Percentiles rank a stretch among this genome's conserved stretches.
Conservation (phyloP, 2,113 vertebrate genomes). For the Ploceus nigricollis region DNA sequence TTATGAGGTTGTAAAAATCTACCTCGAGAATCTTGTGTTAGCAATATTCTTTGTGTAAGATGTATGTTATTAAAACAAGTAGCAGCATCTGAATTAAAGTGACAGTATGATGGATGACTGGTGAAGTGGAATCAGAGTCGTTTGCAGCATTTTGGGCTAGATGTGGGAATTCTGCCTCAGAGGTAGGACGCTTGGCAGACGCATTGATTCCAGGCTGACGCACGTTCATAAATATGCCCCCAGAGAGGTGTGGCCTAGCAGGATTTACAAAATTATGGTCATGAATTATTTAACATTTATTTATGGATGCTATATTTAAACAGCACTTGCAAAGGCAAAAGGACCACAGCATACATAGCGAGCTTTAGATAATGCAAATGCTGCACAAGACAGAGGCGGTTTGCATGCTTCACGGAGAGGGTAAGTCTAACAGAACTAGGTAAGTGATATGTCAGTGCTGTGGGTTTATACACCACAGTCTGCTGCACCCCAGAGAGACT, state of each 20-base stretch:
- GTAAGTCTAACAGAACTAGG: slow-evolving; percentile 49
- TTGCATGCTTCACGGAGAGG: slow-evolving; percentile 40
- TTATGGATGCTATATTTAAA: slow-evolving; percentile 84
- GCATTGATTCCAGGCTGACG: slow-evolving; percentile 82
- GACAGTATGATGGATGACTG: slow-evolving; percentile 92
- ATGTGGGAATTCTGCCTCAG: slow-evolving; percentile 82
- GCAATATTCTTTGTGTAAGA: slow-evolving; percentile 89
- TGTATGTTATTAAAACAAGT: slow-evolving; percentile 93
- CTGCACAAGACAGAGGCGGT: slow-evolving; percentile 34
- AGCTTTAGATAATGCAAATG: slow-evolving; percentile 77
- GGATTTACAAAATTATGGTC: slow-evolving; percentile 86
- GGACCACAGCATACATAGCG: slow-evolving; percentile 57
- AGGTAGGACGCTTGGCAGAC: slow-evolving; percentile 79
- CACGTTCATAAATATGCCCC: slow-evolving; percentile 87
- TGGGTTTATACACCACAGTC: neutral
- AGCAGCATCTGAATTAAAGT: slow-evolving; percentile 95
- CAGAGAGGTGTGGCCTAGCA: slow-evolving; percentile 82
- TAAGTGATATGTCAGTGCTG: slow-evolving; percentile 44
- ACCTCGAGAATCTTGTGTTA: slow-evolving; percentile 81
- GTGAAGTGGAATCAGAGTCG: slow-evolving; percentile 78
- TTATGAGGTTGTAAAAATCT: slow-evolving; percentile 85
- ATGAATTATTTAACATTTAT: slow-evolving; percentile 94
- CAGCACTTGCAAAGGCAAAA: slow-evolving; percentile 71
- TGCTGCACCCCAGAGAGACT: neutral
- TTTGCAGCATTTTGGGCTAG: slow-evolving; percentile 81